Evolutionary conservation across 2,888 invertebrate genomes (phyloP), one percentile per base, ranked within the genome.

Genomic region (Drosophila nigricruria): DNA sequence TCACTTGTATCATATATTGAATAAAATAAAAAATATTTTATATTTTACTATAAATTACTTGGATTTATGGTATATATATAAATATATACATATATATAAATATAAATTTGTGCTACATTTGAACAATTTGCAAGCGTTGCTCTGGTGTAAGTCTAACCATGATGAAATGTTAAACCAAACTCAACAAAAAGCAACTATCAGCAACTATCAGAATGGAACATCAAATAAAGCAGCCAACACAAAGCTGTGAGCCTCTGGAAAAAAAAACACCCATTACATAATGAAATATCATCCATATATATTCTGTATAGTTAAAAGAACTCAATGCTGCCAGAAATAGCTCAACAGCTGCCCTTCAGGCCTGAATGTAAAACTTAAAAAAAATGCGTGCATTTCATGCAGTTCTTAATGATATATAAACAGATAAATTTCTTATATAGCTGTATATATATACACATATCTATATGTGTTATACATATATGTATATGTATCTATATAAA

Each of bases 341-440:
- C 25, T n/a, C 23, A n/a, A 18, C 25, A 27, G 18, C 27, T 53
- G 38, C 38, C 38, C 38, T 53, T 53, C 25, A 3, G 12, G 1
- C 2, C 5, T n/a, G 32, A 2, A 8, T 20, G 20, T 32, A 50
- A 32, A 50, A 32, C 20, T 38, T 27, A 0, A 6, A n/a, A 25
- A n/a, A 38, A 18, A 25, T 52, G 23, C 16, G 5, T 40, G 53
- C 53, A 38, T 27, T 54, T 10, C 38, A 18, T 25, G 53, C 38
- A 38, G 25, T 34, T 52, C 27, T 25, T 54, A 54, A 54, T 54
- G 36, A 25, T 38, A 54, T 54, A 27, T 18, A 40, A 54, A 27
- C 53, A 54, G 12, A 54, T 40, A 38, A 54, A 54, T 54, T 38
- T 18, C 0, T 23, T 10, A 3, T 23, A 50, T 4, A 34, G 12